A percentile compares a stretch with the other conserved stretches of the same genome.
phyloP scores from a whole-genome alignment of 2,113 vertebrate genomes.

The Ciconia maguari region DNA sequence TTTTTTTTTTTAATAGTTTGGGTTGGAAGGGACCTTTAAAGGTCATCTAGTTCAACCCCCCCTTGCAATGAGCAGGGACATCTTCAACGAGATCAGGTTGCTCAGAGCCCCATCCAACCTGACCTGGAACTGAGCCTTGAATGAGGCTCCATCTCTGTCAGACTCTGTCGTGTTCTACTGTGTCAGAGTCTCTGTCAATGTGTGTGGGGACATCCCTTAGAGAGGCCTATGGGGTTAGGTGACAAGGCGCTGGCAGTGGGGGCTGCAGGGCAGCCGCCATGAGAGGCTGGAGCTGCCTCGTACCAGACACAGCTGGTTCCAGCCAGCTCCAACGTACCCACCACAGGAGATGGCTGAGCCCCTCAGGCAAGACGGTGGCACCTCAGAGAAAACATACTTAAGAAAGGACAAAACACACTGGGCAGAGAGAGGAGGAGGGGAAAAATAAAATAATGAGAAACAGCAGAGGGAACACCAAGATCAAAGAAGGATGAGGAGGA shows the following conservation, averaged over 20 bases:
- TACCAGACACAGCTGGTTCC: background rate
- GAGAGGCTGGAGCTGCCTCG: background rate
- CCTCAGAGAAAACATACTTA: background rate
- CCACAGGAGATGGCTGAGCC: background rate
- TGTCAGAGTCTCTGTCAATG: background rate
- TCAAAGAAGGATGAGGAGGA: background rate
- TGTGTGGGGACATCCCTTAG: background rate
- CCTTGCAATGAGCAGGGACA: background rate
- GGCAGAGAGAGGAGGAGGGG: background rate
- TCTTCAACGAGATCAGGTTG: background rate
- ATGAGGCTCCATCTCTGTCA: background rate
- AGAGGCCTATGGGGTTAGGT: background rate
- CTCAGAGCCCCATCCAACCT: fast-evolving
- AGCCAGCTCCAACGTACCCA: background rate
- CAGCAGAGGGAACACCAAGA: background rate
- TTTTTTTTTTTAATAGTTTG: background rate
- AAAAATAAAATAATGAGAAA: background rate
- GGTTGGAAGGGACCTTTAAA: background rate
- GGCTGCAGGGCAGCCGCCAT: background rate
- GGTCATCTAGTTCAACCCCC: background rate
- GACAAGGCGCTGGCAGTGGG: background rate
- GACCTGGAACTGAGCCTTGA: background rate
- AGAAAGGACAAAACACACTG: background rate
- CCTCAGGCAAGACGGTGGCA: background rate
- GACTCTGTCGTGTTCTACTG: background rate